Conservation (phyloP, 2,888 invertebrate genomes). For the Chloroclystis v-ata region DNA sequence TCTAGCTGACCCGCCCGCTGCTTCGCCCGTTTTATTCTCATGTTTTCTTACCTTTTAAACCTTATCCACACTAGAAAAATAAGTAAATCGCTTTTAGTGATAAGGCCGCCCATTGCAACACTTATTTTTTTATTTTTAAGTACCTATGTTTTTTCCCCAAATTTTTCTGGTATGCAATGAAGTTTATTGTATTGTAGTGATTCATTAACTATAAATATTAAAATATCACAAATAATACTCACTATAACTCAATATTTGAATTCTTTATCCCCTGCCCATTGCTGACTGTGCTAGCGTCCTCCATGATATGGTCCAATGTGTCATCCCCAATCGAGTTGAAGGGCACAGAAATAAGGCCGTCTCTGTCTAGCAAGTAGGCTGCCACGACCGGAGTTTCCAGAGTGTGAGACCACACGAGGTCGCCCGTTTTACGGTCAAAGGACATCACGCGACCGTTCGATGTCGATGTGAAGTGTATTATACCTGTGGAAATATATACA, state of each 20-base stretch:
- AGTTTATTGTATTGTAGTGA: too few relatives aligned
- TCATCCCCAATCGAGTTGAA: conserved; percentile 94
- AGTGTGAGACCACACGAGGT: conserved; percentile 91
- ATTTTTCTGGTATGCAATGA: too few relatives aligned
- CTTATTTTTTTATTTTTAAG: too few relatives aligned
- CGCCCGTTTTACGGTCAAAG: conserved; percentile 88
- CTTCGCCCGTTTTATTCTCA: too few relatives aligned
- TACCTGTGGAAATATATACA: conserved; percentile 75
- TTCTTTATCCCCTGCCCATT: conserved; percentile 79
- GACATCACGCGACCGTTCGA: conserved; percentile 92
- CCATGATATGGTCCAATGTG: conserved; percentile 84
- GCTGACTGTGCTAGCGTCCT: conserved; percentile 74
- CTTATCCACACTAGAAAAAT: too few relatives aligned
- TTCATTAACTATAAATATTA: too few relatives aligned
- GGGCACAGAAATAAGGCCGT: conserved; percentile 89
- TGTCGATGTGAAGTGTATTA: conserved; percentile 93
- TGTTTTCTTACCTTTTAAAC: too few relatives aligned
- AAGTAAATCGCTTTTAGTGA: too few relatives aligned
- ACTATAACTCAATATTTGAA: conserved; percentile 80
- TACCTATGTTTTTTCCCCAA: too few relatives aligned
- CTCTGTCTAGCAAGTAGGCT: conserved; percentile 86
- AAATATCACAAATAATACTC: conserved; percentile 42
- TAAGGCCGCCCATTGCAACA: too few relatives aligned
- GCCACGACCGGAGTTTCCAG: conserved; percentile 94
- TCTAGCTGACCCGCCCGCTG: too few relatives aligned